Conservation (phyloP, 1,140 invertebrate species). For the Drosophila serrata region DNA sequence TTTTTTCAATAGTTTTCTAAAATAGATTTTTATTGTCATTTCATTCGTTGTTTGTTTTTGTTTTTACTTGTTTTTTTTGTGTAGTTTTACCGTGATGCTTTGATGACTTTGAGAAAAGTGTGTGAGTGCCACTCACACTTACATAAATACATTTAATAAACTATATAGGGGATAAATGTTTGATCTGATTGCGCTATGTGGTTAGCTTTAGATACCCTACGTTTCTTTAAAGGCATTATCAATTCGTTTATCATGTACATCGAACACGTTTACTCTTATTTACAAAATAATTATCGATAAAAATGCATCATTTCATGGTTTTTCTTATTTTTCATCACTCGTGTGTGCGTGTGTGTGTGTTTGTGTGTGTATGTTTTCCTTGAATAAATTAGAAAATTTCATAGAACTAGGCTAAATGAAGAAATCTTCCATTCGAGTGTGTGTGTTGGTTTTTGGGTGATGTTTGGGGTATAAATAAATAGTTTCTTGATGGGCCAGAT, state of each 20-base stretch:
- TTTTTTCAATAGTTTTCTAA: slow-evolving; percentile 64
- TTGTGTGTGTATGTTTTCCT: slow-evolving; percentile 49
- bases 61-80: slow-evolving; percentile 25
- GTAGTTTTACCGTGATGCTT: slow-evolving; percentile 56
- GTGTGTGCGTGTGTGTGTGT: slow-evolving; percentile 14
- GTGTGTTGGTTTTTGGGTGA: slow-evolving; percentile 19
- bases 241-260: slow-evolving; percentile 62
- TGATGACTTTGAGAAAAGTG: slow-evolving; percentile 70
- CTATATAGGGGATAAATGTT: slow-evolving; percentile 46
- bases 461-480: slow-evolving; percentile 43
- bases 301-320: slow-evolving; percentile 70
- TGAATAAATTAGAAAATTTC: slow-evolving; percentile 81
- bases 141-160: slow-evolving; percentile 41
- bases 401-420: slow-evolving; percentile 78
- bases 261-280: slow-evolving; percentile 75
- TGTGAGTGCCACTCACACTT: slow-evolving; percentile 29
- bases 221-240: slow-evolving; percentile 59
- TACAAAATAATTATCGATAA: slow-evolving; percentile 79
- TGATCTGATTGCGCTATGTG: slow-evolving; percentile 25
- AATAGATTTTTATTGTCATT: slow-evolving; percentile 64
- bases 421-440: slow-evolving; percentile 30
- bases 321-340: slow-evolving; percentile 14
- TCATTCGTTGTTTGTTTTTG: slow-evolving; percentile 41
- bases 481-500: slow-evolving; percentile 45
- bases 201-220: slow-evolving; percentile 42